Evolutionary conservation across 2,113 vertebrate species (phyloP).

Genomic region (Mesocricetus auratus): DNA sequence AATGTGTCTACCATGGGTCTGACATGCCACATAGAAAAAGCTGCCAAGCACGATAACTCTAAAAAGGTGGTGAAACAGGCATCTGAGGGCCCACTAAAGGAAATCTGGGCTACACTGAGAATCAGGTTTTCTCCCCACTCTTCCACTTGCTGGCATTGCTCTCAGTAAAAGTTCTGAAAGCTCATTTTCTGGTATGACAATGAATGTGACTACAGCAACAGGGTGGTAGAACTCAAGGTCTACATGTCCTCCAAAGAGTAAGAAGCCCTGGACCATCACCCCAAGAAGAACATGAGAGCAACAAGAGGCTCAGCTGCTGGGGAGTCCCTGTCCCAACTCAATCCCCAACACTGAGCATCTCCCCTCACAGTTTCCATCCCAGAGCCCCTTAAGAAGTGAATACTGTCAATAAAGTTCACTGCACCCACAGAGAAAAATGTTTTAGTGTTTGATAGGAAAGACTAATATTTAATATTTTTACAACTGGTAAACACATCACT

Average conservation of each 20-base stretch:
- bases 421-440: neutral
- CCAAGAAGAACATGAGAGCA: neutral
- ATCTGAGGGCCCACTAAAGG: neutral
- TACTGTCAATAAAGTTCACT: neutral
- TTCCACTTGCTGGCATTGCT: neutral
- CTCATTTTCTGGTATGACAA: neutral
- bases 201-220: neutral
- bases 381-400: neutral
- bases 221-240: neutral
- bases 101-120: neutral
- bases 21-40: neutral
- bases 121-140: neutral
- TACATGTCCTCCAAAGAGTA: neutral
- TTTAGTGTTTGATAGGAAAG: neutral
- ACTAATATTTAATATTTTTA: neutral
- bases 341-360: neutral
- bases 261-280: neutral
- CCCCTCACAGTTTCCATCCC: neutral
- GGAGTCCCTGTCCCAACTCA: neutral
- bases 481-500: too few relatives aligned
- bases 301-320: neutral
- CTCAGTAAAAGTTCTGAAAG: neutral
- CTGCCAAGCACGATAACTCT: neutral
- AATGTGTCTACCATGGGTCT: neutral
- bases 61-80: neutral